These are phyloP conservation scores for Ceyx erithaca DNA, from an alignment of 2,797 vertebrate genomes.

Conservation along the genomic window DNA sequence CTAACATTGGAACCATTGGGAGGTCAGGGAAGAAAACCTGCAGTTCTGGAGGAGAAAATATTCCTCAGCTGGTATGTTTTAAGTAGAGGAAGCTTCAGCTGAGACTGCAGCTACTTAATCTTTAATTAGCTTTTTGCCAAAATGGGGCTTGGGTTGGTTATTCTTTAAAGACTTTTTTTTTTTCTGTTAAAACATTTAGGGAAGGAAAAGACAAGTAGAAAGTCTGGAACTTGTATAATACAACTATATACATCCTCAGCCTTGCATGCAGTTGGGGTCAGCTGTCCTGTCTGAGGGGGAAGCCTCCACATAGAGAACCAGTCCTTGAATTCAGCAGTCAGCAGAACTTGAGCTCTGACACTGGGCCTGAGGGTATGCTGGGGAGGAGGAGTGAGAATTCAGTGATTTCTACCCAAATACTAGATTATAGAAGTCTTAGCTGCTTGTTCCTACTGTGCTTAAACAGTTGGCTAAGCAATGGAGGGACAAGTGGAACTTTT, in stretches of 20 bases:
- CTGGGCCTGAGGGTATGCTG: background rate
- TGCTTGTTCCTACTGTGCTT: background rate
- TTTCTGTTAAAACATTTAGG: background rate
- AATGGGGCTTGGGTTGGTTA: background rate
- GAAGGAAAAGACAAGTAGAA: background rate
- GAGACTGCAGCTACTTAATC: background rate
- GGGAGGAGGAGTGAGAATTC: background rate
- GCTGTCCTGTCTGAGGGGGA: background rate
- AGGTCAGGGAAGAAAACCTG: background rate
- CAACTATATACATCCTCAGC: background rate
- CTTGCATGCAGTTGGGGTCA: background rate
- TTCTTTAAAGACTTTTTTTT: background rate
- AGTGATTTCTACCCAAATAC: background rate
- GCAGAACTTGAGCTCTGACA: background rate
- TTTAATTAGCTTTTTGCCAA: background rate
- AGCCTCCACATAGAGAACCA: background rate
- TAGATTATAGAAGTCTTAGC: background rate
- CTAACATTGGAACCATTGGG: background rate
- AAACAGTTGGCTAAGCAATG: background rate
- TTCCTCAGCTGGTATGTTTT: background rate
- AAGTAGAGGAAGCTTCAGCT: background rate
- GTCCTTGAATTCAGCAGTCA: background rate
- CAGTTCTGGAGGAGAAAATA: background rate
- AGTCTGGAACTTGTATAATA: background rate
- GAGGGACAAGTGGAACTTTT: background rate